Percentiles rank a stretch among this genome's conserved stretches.
Evolutionary conservation across 2,113 vertebrate genomes (phyloP).

Genomic region (Leiothrix lutea): DNA sequence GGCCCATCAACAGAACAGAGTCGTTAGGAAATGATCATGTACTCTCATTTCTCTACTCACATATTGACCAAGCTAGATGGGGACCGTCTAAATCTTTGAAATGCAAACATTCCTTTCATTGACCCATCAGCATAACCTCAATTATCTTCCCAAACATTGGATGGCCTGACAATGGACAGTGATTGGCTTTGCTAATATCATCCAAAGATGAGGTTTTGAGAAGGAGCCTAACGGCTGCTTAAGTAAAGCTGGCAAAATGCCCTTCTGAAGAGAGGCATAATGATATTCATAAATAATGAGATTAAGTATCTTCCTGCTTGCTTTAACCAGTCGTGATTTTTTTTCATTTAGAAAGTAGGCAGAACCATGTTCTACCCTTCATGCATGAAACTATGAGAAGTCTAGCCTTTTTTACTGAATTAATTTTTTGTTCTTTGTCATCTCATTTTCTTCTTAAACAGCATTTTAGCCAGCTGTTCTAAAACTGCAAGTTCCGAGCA

Average conservation of each 20-base stretch:
- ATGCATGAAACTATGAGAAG: not conserved
- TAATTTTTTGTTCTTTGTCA: not conserved
- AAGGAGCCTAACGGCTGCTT: not conserved
- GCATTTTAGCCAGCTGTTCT: not conserved
- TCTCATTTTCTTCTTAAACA: not conserved
- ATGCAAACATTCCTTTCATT: not conserved
- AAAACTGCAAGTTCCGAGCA: not conserved
- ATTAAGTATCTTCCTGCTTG: not conserved
- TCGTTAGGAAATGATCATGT: not conserved
- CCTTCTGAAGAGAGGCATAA: not conserved
- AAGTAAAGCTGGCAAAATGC: slow-evolving; percentile 32
- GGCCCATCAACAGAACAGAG: not conserved
- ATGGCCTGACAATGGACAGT: not conserved
- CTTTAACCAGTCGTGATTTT: slow-evolving; percentile 12
- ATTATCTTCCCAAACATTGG: slow-evolving; percentile 13
- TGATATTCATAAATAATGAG: slow-evolving; percentile 32
- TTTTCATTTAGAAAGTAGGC: slow-evolving; percentile 28
- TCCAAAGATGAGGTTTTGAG: not conserved
- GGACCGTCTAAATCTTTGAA: not conserved
- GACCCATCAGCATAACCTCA: not conserved
- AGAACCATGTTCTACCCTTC: not conserved
- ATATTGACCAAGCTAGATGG: not conserved
- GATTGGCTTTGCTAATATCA: slow-evolving; percentile 4
- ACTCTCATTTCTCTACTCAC: not conserved
- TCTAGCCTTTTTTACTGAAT: not conserved